A percentile compares a stretch with the other conserved stretches of the same genome.
These are phyloP conservation scores for Trissonchulus latispiculum DNA, from an alignment of 2,888 invertebrate species.

Conservation along the genomic window DNA sequence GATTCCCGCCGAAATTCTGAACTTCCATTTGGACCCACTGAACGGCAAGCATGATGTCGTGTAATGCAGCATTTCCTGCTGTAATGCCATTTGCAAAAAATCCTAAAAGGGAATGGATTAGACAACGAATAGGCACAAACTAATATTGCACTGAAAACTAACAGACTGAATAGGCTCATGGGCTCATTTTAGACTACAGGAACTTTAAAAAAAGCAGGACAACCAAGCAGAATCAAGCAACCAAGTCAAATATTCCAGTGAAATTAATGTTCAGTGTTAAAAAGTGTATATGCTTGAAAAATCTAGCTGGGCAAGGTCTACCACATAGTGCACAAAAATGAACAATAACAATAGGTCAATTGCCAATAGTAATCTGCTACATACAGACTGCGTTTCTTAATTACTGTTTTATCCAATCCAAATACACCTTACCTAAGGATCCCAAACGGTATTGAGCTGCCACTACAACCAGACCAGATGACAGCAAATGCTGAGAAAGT, in stretches of 20 bases:
- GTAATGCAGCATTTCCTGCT: neutral
- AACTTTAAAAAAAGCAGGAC: no score
- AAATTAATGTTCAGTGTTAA: no score
- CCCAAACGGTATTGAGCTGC: neutral
- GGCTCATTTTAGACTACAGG: no score
- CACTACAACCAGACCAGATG: neutral
- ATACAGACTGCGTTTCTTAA: no score
- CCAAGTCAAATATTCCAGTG: no score
- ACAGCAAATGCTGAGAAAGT: neutral
- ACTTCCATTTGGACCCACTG: neutral
- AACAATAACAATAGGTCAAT: neutral
- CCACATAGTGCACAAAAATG: neutral
- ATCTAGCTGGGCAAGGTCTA: no score
- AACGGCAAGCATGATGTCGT: neutral
- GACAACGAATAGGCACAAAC: neutral
- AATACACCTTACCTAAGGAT: neutral
- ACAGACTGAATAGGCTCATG: neutral
- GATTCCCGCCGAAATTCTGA: neutral
- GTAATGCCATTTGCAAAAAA: neutral
- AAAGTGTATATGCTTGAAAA: no score
- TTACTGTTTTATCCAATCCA: neutral
- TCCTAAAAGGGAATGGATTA: neutral
- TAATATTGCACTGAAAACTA: neutral
- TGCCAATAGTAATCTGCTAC: no score
- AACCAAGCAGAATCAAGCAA: no score